A percentile compares a stretch with the other conserved stretches of the same genome.
phyloP scores from a whole-genome alignment of 2,797 vertebrate genomes.

The Lemur catta region DNA sequence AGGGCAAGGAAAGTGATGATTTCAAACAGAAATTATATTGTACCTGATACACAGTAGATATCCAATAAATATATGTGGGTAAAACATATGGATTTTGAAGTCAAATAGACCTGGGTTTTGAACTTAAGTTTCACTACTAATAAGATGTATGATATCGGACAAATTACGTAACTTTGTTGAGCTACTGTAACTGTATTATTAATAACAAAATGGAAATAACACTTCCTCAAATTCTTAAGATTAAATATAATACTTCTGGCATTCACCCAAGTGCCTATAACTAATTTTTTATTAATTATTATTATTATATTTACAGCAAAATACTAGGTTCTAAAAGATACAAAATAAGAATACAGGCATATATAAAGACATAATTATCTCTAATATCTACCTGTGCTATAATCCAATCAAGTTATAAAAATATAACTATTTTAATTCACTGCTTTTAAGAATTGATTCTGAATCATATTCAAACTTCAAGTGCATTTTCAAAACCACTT shows the following conservation, averaged over 20 bases:
- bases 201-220: neutral
- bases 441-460: constrained; percentile 13
- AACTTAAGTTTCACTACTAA: neutral
- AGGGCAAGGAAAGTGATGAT: neutral
- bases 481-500: neutral
- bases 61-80: neutral
- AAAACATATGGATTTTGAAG: neutral
- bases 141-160: neutral
- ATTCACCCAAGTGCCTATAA: neutral
- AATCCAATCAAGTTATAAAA: neutral
- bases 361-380: neutral
- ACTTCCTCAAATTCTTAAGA: neutral
- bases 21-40: neutral
- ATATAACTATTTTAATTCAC: neutral
- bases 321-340: neutral
- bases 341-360: neutral
- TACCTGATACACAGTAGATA: neutral
- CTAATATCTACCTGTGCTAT: neutral
- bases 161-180: neutral
- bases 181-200: neutral
- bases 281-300: neutral
- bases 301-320: neutral
- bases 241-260: neutral
- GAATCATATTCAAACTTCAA: neutral
- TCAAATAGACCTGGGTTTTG: too few species aligned